Evolutionary conservation across 2,113 vertebrate genomes (phyloP).

Genomic region (Cynoglossus semilaevis): DNA sequence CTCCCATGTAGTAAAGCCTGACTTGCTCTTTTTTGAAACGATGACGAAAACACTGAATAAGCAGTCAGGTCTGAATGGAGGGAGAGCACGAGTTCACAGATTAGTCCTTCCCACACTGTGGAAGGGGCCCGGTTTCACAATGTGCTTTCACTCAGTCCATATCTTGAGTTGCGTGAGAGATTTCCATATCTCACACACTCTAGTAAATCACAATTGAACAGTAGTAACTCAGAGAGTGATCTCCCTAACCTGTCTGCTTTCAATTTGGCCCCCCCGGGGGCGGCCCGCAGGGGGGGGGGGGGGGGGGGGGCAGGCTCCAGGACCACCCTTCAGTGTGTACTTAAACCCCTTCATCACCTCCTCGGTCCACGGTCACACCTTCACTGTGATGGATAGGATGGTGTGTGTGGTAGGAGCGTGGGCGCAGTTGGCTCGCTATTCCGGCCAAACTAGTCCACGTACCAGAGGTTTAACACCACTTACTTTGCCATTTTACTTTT

Average conservation of each 20-base stretch:
- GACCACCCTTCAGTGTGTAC: slow-evolving; percentile 85
- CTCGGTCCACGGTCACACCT: slow-evolving; percentile 56
- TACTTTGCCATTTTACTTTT: too few species aligned
- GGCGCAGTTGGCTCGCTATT: too few species aligned
- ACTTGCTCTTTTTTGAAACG: slow-evolving; percentile 27
- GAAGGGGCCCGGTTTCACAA: slow-evolving; percentile 73
- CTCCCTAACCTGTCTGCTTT: slow-evolving; percentile 88
- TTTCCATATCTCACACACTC: slow-evolving; percentile 84
- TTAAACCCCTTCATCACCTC: slow-evolving; percentile 80
- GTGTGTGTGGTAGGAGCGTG: background rate
- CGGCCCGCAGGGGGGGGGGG: slow-evolving; percentile 83
- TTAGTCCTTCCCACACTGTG: slow-evolving; percentile 57
- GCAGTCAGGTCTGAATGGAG: slow-evolving; percentile 55
- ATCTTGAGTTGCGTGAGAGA: slow-evolving; percentile 86
- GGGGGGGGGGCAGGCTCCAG: slow-evolving; percentile 79
- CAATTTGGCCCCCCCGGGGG: slow-evolving; percentile 80
- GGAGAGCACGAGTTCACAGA: slow-evolving; percentile 64
- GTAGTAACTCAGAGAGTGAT: slow-evolving; percentile 88
- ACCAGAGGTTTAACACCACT: too few species aligned
- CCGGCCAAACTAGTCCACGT: too few species aligned
- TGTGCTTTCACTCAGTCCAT: slow-evolving; percentile 79
- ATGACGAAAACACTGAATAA: slow-evolving; percentile 61
- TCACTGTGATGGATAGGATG: slow-evolving; percentile 26
- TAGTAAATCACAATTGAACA: slow-evolving; percentile 90
- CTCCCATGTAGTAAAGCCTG: background rate